Evolutionary conservation across 2,113 vertebrate species (phyloP), one percentile per base, ranked within the genome.

Genomic region (Indicator maculatus): DNA sequence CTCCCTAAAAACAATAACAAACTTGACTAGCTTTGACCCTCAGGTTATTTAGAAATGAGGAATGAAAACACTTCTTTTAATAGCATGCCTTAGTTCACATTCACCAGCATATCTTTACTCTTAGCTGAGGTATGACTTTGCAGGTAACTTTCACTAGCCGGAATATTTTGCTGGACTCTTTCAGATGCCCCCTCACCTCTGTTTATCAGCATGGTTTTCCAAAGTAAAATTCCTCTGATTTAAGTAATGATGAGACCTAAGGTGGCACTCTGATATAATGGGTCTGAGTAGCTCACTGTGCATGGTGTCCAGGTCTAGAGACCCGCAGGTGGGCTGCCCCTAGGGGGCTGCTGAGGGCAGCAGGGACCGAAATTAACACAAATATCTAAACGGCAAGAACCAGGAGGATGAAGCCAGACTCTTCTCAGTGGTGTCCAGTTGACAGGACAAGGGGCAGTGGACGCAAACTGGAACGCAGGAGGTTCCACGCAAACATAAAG

Each of bases 281-380:
- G 45, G 6, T 50, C 33, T 2, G 12, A 7, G 1, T 1, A 1
- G 55, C 31, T 17, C 8, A 3, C 47, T 3, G 5, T 5, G 31
- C 0, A 16, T 6, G 0, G 16, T 15, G 5, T 3, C 18, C 14
- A 2, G 19, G n/a, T 3, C 26, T 7, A 6, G n/a, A 11, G 33
- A 17, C n/a, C 33, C 3, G n/a, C 6, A 13, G 67, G 36, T 36
- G 36, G 36, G 73, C 16, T 5, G 19, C 8, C 2, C 53, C 6
- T 2, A 23, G 16, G n/a, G 33, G 23, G 14, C 30, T 6, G 23
- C 69, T 4, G 30, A n/a, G 36, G 6, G 38, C 36, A 6, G 16
- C 31, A 38, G 23, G 44, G 45, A n/a, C 12, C 9, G 0, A 15
- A 17, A 52, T 52, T 52, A 52, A 52, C 50, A 26, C 50, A 24